Percentiles rank a stretch among this genome's conserved stretches.
These are phyloP conservation scores for Phymorhynchus buccinoides DNA, from an alignment of 1,140 invertebrate species.

Conservation along the genomic window DNA sequence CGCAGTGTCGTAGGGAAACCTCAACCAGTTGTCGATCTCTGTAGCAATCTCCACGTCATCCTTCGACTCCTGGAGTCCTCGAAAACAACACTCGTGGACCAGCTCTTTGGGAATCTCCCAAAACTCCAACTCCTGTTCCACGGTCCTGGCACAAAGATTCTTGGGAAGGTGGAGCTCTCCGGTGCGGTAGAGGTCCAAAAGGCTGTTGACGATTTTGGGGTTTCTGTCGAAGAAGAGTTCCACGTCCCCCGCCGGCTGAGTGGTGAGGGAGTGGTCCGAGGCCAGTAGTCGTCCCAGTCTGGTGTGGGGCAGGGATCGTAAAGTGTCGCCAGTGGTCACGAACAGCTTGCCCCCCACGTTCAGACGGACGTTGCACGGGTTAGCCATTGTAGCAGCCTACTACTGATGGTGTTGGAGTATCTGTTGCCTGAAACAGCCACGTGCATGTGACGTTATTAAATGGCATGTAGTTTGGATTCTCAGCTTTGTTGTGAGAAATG, in stretches of 20 bases:
- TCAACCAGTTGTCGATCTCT: neutral
- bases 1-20: neutral
- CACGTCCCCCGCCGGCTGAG: neutral
- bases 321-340: neutral
- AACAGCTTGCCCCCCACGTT: slow-evolving; percentile 11
- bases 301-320: slow-evolving; percentile 2
- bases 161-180: slow-evolving; percentile 24
- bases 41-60: neutral
- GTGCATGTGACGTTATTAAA: no score
- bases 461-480: no score
- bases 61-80: neutral
- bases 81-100: slow-evolving; percentile 12
- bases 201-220: slow-evolving; percentile 2
- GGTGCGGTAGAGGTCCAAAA: slow-evolving; percentile 34
- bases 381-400: no score
- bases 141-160: neutral
- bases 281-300: slow-evolving; percentile 23
- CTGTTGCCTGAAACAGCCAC: no score
- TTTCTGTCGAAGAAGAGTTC: slow-evolving; percentile 42
- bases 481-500: no score
- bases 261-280: neutral
- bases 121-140: neutral
- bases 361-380: neutral
- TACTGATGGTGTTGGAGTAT: no score
- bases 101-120: neutral